Percentiles rank a stretch among this genome's conserved stretches.
These are phyloP conservation scores for Martes martes DNA, from an alignment of 2,113 vertebrate genomes.

Conservation along the genomic window DNA sequence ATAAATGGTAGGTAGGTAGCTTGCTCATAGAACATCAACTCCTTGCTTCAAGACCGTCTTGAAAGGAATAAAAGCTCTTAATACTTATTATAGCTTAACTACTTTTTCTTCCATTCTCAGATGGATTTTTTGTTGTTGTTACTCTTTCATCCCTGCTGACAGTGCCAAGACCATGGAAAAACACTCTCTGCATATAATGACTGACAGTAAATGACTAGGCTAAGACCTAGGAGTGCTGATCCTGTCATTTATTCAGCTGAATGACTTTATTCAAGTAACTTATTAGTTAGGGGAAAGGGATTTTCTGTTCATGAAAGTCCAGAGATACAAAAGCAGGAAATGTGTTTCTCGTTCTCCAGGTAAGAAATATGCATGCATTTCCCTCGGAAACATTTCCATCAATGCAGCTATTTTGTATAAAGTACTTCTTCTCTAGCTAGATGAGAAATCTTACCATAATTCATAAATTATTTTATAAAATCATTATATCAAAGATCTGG, in stretches of 20 bases:
- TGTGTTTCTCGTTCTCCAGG: background rate
- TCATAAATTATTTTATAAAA: background rate
- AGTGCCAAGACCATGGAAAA: background rate
- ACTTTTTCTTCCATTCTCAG: background rate
- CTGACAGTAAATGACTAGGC: background rate
- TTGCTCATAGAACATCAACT: background rate
- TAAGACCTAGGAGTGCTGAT: background rate
- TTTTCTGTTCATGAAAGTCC: background rate
- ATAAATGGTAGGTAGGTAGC: background rate
- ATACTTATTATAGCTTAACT: background rate
- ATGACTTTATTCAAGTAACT: background rate
- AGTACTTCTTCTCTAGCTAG: background rate
- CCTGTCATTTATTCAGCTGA: background rate
- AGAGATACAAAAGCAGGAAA: background rate
- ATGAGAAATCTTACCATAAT: background rate
- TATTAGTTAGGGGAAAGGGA: background rate
- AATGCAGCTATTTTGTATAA: background rate
- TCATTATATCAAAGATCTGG: background rate
- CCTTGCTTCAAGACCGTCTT: background rate
- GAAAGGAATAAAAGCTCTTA: background rate
- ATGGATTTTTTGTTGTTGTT: background rate
- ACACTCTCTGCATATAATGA: background rate
- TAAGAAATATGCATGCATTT: background rate
- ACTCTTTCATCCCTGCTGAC: background rate
- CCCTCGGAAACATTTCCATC: background rate